These are phyloP conservation scores for Netelia inedita DNA, from an alignment of 2,888 invertebrate genomes.

Conservation along the genomic window DNA sequence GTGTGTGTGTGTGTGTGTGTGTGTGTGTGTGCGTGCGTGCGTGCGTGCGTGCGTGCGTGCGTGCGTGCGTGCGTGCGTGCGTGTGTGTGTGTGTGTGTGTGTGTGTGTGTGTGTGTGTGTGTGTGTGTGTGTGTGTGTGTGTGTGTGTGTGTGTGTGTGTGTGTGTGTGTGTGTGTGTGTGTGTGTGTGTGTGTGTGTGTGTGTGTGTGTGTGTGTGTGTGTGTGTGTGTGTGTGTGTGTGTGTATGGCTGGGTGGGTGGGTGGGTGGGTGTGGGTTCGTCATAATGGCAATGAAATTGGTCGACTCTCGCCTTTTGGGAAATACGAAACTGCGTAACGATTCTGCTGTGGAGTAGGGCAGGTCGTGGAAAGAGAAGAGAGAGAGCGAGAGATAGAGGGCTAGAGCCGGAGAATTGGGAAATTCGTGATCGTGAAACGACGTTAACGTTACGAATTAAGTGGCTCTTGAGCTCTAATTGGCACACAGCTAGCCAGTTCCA, in stretches of 20 bases:
- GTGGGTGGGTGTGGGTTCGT: conserved; percentile 10
- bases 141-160: too few species aligned
- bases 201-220: too few species aligned
- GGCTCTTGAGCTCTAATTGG: conserved; percentile 68
- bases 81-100: too few species aligned
- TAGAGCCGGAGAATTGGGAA: conserved; percentile 29
- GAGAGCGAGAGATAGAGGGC: conserved; percentile 6
- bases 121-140: too few species aligned
- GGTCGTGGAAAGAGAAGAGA: conserved; percentile 4
- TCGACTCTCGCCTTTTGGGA: conserved; percentile 27
- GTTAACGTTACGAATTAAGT: conserved; percentile 68
- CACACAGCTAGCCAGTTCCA: conserved; percentile 72
- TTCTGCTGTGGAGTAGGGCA: conserved; percentile 2
- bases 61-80: too few species aligned
- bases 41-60: too few species aligned
- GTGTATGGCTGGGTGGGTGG: too few species aligned
- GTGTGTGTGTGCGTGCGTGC: conserved; percentile 17
- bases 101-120: too few species aligned
- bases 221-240: too few species aligned
- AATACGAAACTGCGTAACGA: conserved; percentile 45
- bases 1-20: not conserved
- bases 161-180: too few species aligned
- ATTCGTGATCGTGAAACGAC: conserved; percentile 57
- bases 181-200: too few species aligned
- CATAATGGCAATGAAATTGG: conserved; percentile 54